Conservation (phyloP, 2,888 invertebrate genomes). For the Cosmia trapezina region DNA sequence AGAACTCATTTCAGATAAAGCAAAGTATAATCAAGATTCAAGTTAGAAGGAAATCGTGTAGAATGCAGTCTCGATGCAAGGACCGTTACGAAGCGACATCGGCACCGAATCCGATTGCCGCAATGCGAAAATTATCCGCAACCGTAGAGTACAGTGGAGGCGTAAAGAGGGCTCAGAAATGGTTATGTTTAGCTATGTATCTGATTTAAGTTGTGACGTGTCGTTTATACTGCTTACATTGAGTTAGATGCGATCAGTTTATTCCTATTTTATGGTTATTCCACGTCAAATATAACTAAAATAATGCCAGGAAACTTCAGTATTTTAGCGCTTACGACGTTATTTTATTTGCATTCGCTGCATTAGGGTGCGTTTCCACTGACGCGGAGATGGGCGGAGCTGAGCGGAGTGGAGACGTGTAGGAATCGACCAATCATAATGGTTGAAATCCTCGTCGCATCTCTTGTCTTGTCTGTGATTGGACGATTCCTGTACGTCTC, state of each 20-base stretch:
- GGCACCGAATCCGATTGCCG: conserved; percentile 85
- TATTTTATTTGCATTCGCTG: conserved; percentile 51
- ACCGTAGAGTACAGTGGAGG: conserved; percentile 79
- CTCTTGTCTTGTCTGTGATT: too few relatives aligned
- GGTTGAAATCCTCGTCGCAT: too few relatives aligned
- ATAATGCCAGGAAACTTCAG: conserved; percentile 59
- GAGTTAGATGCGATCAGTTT: conserved; percentile 82
- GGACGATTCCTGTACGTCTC: too few relatives aligned
- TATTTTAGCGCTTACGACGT: conserved; percentile 58
- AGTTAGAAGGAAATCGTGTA: conserved; percentile 79
- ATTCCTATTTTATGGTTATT: conserved; percentile 80
- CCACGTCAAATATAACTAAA: conserved; percentile 71
- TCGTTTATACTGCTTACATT: conserved; percentile 83
- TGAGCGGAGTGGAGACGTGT: too few relatives aligned
- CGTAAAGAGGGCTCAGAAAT: conserved; percentile 85
- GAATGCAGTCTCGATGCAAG: conserved; percentile 83
- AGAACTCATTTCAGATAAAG: conserved; percentile 74
- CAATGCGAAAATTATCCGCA: conserved; percentile 88
- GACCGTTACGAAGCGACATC: conserved; percentile 87
- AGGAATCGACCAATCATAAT: too few relatives aligned
- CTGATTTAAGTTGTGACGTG: conserved; percentile 86
- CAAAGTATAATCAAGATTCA: conserved; percentile 77
- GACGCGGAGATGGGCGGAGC: too few relatives aligned
- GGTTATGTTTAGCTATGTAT: conserved; percentile 88
- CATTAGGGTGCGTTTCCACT: background rate